Base-by-base conservation (phyloP, 2,888 invertebrate genomes). In the Synanthedon myopaeformis region DNA sequence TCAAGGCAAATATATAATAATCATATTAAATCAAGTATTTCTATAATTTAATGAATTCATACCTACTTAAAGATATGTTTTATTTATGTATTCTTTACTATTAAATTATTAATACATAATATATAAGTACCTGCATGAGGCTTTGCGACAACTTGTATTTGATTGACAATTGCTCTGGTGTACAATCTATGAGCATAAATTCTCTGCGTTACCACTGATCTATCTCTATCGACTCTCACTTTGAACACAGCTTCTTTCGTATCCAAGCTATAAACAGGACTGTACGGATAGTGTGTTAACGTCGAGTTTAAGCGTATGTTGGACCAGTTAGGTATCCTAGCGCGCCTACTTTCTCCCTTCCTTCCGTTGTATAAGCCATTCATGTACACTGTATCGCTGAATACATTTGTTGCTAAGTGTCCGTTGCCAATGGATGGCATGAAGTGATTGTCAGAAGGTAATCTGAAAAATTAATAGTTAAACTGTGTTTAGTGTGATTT, bases 391-490 rank as follows among this genome's bases (percentile, higher is more conserved):
- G 90, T 84, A 59, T 90, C 88, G 41, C 90, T 89, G 67, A 89
- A 90, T 14, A 90, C 65, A 17, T 89, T 89, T 8, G 89, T 88
- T 0, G 90, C 90, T 53, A 91, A 61, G 59, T 91, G 90, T 0
- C 91, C 91, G 58, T 91, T 91, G 1, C 90, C 88, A 3, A 91
- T 69, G 0, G 90, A 89, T 4, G 90, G 88, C 90, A 90, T 89
- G 60, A 90, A 89, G 54, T 84, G 86, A 1, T 85, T 72, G 59
- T 90, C 89, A 0, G 77, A 69, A 3, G 90, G 90, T 4, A 90
- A 72, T 3, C 90, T 90, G 49, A 12, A 49, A 49, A 35, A 28
- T 2, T 28, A 28, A 28, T 28, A 28, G 1, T 2, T 12, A 42
- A 42, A 42, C n/a, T 42, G 42, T n/a, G n/a, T 42, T 42, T 11